Percentiles rank a stretch among this genome's conserved stretches.
Conservation (phyloP, 1,140 invertebrate species). For the Aphelenchoides fujianensis region DNA sequence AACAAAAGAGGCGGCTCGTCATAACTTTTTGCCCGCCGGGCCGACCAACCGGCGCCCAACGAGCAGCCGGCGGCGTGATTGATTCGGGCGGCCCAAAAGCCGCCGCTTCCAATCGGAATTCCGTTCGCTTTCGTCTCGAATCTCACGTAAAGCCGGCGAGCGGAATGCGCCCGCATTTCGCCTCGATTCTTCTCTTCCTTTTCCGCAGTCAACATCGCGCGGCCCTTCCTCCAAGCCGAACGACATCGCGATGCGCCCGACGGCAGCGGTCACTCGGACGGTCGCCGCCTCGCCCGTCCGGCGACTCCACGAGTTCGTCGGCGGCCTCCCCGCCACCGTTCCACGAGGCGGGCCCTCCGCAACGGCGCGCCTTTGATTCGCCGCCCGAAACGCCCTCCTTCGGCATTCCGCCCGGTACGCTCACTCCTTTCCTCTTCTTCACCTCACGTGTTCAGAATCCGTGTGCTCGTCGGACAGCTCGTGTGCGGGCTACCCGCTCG, state of each 20-base stretch:
- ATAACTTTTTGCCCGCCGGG: not conserved
- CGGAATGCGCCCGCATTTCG: not conserved
- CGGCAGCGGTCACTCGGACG: not conserved
- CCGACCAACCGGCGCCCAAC: not conserved
- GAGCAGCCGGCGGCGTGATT: not conserved
- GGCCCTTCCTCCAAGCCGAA: not conserved
- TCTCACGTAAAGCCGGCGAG: not conserved
- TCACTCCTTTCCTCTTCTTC: too few relatives aligned
- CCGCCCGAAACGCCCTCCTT: not conserved
- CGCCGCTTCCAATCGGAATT: not conserved
- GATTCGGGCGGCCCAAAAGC: slow-evolving; percentile 7
- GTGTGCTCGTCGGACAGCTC: slow-evolving; percentile 47
- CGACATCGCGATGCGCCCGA: not conserved
- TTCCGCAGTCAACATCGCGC: not conserved
- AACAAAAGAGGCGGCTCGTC: slow-evolving; percentile 12
- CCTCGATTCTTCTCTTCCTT: not conserved
- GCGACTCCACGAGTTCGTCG: not conserved
- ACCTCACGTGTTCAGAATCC: slow-evolving; percentile 9
- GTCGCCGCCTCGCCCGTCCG: not conserved
- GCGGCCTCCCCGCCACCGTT: not conserved
- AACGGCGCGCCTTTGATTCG: not conserved
- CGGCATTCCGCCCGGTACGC: slow-evolving; percentile 32
- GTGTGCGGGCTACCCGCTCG: slow-evolving; percentile 57
- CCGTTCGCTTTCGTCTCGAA: not conserved
- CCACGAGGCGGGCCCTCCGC: not conserved